phyloP scores from a whole-genome alignment of 23 tunicate genomes.

The Halocynthia roretzi region DNA sequence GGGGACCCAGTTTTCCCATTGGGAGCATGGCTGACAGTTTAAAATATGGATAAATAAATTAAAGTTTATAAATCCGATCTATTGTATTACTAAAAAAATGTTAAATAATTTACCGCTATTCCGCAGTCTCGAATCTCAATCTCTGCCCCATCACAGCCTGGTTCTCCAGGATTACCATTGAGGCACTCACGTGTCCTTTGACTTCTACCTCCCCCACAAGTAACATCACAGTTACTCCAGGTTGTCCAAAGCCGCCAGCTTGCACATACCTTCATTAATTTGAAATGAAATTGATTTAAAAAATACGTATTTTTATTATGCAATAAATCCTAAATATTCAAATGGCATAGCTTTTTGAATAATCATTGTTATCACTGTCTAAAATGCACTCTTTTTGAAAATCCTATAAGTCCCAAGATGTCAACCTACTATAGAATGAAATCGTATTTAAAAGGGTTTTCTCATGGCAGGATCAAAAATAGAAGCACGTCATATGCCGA shows the following conservation, averaged over 20 bases:
- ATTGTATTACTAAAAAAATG: not conserved
- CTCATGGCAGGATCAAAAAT: too few species aligned
- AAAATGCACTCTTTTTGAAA: too few species aligned
- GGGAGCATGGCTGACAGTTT: conserved; percentile 50
- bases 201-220: conserved; percentile 19
- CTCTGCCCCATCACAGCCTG: conserved; percentile 35
- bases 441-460: too few species aligned
- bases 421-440: too few species aligned
- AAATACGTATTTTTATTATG: not conserved
- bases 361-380: not conserved
- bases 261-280: conserved; percentile 43
- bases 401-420: too few species aligned
- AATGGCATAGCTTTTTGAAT: not conserved
- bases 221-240: conserved; percentile 42
- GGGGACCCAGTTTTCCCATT: conserved; percentile 43
- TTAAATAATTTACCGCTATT: conserved; percentile 28
- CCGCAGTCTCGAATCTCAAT: conserved; percentile 28
- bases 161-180: conserved; percentile 24
- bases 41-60: not conserved
- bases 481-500: too few species aligned
- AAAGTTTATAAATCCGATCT: not conserved
- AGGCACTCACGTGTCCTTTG: conserved; percentile 14
- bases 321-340: not conserved
- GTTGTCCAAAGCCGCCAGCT: conserved; percentile 56
- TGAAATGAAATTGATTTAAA: not conserved